Evolutionary conservation across 1,140 invertebrate species (phyloP).

Genomic region (Bactericera cockerelli): DNA sequence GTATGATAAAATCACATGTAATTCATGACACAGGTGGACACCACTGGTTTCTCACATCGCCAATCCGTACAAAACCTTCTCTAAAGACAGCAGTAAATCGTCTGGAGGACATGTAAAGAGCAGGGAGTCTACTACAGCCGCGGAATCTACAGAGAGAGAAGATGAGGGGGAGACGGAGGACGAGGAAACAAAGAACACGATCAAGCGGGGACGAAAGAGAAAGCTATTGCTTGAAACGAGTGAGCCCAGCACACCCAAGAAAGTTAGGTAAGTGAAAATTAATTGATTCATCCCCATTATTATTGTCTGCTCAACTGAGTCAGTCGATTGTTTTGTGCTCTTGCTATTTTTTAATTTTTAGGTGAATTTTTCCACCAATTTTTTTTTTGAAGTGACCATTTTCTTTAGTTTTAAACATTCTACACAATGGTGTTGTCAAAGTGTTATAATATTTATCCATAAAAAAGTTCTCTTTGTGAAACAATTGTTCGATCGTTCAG

Average conservation of each 20-base stretch:
- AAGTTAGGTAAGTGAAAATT: not conserved
- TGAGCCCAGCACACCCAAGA: not conserved
- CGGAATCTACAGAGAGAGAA: not conserved
- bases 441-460: too few species aligned
- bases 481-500: too few species aligned
- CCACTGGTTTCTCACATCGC: conserved; percentile 10
- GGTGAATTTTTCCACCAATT: too few species aligned
- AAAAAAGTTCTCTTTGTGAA: too few species aligned
- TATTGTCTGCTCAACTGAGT: too few species aligned
- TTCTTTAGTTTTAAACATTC: too few species aligned
- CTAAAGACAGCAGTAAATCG: not conserved
- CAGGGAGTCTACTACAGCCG: not conserved
- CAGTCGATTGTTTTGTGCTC: too few species aligned
- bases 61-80: conserved; percentile 10
- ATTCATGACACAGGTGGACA: conserved; percentile 17
- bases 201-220: not conserved
- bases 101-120: not conserved
- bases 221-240: not conserved
- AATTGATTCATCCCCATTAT: too few species aligned
- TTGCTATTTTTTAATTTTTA: too few species aligned
- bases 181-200: not conserved
- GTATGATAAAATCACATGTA: too few species aligned
- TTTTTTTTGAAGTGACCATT: too few species aligned
- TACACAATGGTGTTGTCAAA: too few species aligned
- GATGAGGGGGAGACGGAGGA: not conserved